A percentile compares a stretch with the other conserved stretches of the same genome.
Evolutionary conservation across 2,888 invertebrate species (phyloP).

Genomic region (Osmoderma eremita): DNA sequence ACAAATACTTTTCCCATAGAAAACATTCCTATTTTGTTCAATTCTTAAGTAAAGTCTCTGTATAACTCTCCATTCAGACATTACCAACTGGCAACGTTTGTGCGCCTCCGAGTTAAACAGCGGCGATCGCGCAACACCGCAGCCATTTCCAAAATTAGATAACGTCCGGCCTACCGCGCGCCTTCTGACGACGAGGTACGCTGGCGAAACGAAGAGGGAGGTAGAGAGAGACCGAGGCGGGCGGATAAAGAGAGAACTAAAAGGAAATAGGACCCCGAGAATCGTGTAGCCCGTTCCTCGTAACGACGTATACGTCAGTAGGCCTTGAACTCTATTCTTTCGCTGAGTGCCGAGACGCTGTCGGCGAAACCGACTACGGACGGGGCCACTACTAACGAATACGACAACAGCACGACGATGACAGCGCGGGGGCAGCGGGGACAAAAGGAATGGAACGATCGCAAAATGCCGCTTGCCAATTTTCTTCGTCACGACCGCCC

Average conservation of each 20-base stretch:
- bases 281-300: constrained; percentile 42
- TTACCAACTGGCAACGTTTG: constrained; percentile 26
- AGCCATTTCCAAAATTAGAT: constrained; percentile 31
- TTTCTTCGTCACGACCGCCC: constrained; percentile 17
- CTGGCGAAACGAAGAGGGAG: constrained; percentile 1
- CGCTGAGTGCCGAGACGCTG: constrained; percentile 44
- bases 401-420: neutral
- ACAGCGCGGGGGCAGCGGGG: constrained; percentile 34
- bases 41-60: too few species aligned
- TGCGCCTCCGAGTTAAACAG: neutral
- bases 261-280: constrained; percentile 26
- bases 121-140: constrained; percentile 7
- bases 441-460: constrained; percentile 18
- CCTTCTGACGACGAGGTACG: constrained; percentile 23
- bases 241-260: neutral
- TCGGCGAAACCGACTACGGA: constrained; percentile 25
- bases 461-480: constrained; percentile 31
- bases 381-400: constrained; percentile 11
- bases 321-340: constrained; percentile 57
- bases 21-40: too few species aligned
- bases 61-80: too few species aligned
- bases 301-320: constrained; percentile 52
- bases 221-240: neutral
- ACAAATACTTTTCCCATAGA: too few species aligned
- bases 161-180: constrained; percentile 34